These are phyloP conservation scores for Hartigia nigra DNA, from an alignment of 2,888 invertebrate genomes.

Conservation along the genomic window DNA sequence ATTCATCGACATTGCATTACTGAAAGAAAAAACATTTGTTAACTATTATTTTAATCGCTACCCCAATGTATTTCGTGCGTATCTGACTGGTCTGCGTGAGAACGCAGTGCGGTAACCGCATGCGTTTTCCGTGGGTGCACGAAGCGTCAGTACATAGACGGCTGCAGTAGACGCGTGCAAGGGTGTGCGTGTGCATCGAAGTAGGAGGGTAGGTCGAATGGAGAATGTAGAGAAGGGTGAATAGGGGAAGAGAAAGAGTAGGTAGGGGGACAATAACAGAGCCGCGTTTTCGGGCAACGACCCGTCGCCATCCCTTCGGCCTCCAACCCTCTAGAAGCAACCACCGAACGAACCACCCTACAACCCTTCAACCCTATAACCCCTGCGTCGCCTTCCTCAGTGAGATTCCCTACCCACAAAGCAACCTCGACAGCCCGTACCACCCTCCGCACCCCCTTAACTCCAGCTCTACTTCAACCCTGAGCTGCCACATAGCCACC, in stretches of 20 bases:
- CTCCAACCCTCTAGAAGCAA: constrained; percentile 28
- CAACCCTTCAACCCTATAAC: constrained; percentile 16
- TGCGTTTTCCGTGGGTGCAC: constrained; percentile 41
- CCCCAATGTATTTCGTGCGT: not conserved
- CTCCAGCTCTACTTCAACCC: constrained; percentile 20
- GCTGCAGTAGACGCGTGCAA: constrained; percentile 1
- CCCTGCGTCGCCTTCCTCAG: constrained; percentile 11
- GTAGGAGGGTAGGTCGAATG: constrained; percentile 32
- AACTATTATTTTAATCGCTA: not conserved
- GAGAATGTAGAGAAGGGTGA: constrained; percentile 25
- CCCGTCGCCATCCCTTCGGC: constrained; percentile 61
- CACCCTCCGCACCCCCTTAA: constrained; percentile 17
- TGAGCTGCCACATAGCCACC: constrained; percentile 6
- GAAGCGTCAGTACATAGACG: constrained; percentile 12
- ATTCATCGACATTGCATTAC: not conserved
- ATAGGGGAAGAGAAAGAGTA: constrained; percentile 31
- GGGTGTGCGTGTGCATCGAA: constrained; percentile 42
- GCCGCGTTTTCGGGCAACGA: constrained; percentile 65
- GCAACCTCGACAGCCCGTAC: not conserved
- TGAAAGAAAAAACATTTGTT: not conserved
- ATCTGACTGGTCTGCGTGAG: not conserved
- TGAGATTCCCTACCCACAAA: not conserved
- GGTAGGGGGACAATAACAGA: constrained; percentile 59
- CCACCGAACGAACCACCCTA: constrained; percentile 11
- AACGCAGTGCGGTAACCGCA: constrained; percentile 24